Evolutionary conservation across 2,888 invertebrate genomes (phyloP).

Genomic region (Dicranocentrus wangi): DNA sequence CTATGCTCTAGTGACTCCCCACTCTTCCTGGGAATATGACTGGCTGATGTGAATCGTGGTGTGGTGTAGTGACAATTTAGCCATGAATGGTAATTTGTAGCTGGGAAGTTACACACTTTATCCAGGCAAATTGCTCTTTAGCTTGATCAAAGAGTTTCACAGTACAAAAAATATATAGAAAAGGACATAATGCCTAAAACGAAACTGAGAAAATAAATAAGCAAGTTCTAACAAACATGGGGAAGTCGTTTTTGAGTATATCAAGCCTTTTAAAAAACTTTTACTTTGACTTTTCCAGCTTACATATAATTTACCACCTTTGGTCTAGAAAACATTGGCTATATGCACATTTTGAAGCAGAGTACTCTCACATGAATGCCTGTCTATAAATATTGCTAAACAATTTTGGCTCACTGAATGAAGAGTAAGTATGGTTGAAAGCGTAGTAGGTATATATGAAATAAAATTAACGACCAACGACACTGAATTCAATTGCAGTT

Average conservation of each 20-base stretch:
- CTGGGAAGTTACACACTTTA: conserved; percentile 2
- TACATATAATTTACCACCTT: neutral
- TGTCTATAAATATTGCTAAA: neutral
- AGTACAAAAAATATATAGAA: neutral
- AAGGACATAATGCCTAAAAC: neutral
- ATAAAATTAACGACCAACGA: conserved; percentile 12
- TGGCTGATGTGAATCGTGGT: too few relatives aligned
- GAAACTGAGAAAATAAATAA: neutral
- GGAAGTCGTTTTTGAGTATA: neutral
- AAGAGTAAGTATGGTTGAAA: neutral
- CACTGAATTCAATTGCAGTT: neutral
- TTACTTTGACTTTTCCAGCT: neutral
- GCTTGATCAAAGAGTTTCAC: conserved; percentile 13
- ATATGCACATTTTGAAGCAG: neutral
- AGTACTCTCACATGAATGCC: neutral
- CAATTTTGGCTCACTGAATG: neutral
- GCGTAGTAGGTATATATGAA: neutral
- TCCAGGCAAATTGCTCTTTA: conserved; percentile 7
- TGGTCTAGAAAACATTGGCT: neutral
- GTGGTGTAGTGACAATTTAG: conserved; percentile 47
- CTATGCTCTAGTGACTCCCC: conserved; percentile 20
- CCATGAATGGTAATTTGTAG: conserved; percentile 53
- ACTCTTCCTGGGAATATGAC: conserved; percentile 19
- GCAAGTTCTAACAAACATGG: too few relatives aligned
- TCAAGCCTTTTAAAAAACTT: neutral